Base-by-base conservation (phyloP, 2,888 invertebrate genomes). In the Nemoura dubitans region DNA sequence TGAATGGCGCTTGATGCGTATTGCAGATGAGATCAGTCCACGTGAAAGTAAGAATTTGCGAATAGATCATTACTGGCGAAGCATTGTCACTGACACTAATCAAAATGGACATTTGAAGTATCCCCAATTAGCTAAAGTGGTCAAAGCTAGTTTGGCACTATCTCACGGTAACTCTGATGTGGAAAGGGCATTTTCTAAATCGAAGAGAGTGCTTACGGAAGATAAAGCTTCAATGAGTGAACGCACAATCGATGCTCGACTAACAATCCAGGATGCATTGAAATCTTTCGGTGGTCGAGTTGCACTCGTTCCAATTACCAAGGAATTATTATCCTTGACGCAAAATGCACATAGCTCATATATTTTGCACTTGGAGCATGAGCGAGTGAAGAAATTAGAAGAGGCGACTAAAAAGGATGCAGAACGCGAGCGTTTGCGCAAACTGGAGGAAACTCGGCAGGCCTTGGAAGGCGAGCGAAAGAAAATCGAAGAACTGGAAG, bases 151-250 rank as follows among this genome's bases (percentile, higher is more conserved):
- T 21, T 84, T 88, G 27, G 43, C 87, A 59, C 85, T 88, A 85
- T 87, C 87, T 29, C 88, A 89, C 86, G 87, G 88, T 10, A 89
- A 86, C 86, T 86, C 86, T 43, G 87, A 88, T 76, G 87, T 88
- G 1, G 89, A 88, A 86, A 78, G 88, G 16, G 88, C 87, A n/a
- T 88, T 89, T 86, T 87, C 36, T 27, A 76, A 26, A 6, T 89
- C 88, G 86, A 43, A 86, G 25, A 86, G 82, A 30, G 84, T 86
- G 42, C 83, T 87, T 77, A 87, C 76, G 76, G 87, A 88, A 83
- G 86, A 89, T 81, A 85, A 87, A 77, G 85, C 89, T 85, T 87
- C 83, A 78, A 88, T 88, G 88, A 29, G 87, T 25, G 88, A 88
- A 86, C 85, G 86, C 27, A 88, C 87, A 6, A 36, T 88, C 25